Conservation (phyloP, 2,888 invertebrate genomes). For the Nineta flava region DNA sequence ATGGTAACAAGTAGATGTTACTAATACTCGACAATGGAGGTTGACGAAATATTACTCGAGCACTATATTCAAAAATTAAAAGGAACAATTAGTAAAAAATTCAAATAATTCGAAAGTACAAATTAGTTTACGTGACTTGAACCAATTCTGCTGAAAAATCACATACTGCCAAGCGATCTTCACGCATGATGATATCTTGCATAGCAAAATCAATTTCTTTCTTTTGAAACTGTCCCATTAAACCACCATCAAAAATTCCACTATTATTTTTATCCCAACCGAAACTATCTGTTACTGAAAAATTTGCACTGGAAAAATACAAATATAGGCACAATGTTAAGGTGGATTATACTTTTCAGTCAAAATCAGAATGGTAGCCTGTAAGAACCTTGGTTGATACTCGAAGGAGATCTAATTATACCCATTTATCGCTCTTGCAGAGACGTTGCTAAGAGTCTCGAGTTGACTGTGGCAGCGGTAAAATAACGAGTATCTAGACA, state of each 20-base stretch:
- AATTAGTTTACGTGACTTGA: neutral
- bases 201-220: neutral
- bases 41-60: constrained; percentile 42
- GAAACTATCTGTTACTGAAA: neutral
- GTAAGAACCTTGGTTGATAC: too few species aligned
- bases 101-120: neutral
- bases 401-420: too few species aligned
- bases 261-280: constrained; percentile 1
- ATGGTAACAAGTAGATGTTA: constrained; percentile 44
- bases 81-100: neutral
- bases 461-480: too few species aligned
- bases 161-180: neutral
- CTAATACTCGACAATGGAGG: constrained; percentile 41
- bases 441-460: too few species aligned
- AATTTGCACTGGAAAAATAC: constrained; percentile 2
- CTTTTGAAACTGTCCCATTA: neutral
- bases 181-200: neutral
- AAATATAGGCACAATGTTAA: too few species aligned
- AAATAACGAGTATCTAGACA: too few species aligned
- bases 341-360: too few species aligned
- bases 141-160: neutral
- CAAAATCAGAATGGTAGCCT: too few species aligned
- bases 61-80: constrained; percentile 23
- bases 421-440: too few species aligned
- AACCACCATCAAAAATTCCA: constrained; percentile 2